Evolutionary conservation across 2,888 invertebrate genomes (phyloP), one percentile per base, ranked within the genome.

Genomic region (Eurytoma californica): DNA sequence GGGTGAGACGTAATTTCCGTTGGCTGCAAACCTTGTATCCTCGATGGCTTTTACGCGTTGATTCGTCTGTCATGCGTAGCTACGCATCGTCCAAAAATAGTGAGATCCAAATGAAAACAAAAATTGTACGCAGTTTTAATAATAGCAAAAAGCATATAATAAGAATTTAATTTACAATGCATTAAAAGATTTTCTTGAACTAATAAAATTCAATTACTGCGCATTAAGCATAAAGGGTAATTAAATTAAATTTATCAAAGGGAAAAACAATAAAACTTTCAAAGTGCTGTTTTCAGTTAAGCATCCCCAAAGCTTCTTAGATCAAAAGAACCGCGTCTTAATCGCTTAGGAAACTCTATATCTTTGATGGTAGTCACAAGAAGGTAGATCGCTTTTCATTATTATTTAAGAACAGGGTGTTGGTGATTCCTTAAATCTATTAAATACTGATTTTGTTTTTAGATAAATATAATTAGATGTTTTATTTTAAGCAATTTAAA

Each of bases 1-100:
- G 80, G 20, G 80, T 61, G 30, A 73, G 80, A 70, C 69, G 80
- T 77, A 73, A 80, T 72, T 77, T 77, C 77, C 77, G 76, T 51
- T 67, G 67, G 39, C 77, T 51, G 58, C 58, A 51, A 49, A 39
- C 39, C 39, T 39, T 7, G 39, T 39, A 39, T 39, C 39, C 39
- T 39, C 39, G 51, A 12, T 51, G 20, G 51, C 68, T 77, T 77
- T 77, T 77, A 77, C 67, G 77, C 72, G 55, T 51, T 58, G 16
- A 51, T 20, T 47, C 65, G 30, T 51, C 65, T 18, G 30, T 55
- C 65, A 57, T 49, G 68, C 69, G 16, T n/a, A 12, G 30, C 18
- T 61, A 39, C 3, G 39, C 39, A 3, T 3, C 39, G 39, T 39
- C 0, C 4, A 39, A 39, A 39, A 39, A 39, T 39, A 39, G 30